Evolutionary conservation across 1,140 invertebrate species (phyloP).

Genomic region (Caenorhabditis tropicalis): DNA sequence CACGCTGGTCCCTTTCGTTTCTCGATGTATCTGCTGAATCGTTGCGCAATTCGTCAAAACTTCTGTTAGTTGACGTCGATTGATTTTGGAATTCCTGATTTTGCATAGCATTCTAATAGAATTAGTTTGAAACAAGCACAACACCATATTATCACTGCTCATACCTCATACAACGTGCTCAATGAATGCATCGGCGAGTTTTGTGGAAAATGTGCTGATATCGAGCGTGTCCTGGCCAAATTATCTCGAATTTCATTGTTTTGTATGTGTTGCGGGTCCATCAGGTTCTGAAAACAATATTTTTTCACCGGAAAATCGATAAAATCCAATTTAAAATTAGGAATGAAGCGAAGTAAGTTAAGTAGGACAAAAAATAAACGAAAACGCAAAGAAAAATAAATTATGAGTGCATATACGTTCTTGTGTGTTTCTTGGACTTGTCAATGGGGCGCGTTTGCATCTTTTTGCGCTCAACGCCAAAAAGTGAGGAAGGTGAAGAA

Average conservation of each 20-base stretch:
- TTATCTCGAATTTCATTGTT: background rate
- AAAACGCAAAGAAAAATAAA: background rate
- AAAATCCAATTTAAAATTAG: background rate
- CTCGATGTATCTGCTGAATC: background rate
- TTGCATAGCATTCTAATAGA: background rate
- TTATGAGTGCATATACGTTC: background rate
- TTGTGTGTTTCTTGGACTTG: background rate
- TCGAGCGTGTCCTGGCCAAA: background rate
- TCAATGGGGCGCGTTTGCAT: background rate
- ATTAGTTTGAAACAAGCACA: too few relatives aligned
- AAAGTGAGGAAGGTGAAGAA: background rate
- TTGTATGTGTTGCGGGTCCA: background rate
- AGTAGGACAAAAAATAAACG: background rate
- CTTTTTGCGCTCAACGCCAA: background rate
- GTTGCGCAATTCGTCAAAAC: background rate
- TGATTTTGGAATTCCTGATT: background rate
- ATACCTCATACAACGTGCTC: background rate
- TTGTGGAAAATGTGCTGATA: slow-evolving; percentile 8
- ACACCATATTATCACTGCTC: too few relatives aligned
- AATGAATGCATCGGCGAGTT: background rate
- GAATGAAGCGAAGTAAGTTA: background rate
- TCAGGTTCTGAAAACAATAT: background rate
- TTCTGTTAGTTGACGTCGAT: background rate
- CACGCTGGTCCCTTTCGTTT: background rate
- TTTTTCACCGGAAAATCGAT: background rate